A percentile compares a stretch with the other conserved stretches of the same genome.
phyloP scores from a whole-genome alignment of 2,797 vertebrate species.

The Lepilemur ruficaudatus region DNA sequence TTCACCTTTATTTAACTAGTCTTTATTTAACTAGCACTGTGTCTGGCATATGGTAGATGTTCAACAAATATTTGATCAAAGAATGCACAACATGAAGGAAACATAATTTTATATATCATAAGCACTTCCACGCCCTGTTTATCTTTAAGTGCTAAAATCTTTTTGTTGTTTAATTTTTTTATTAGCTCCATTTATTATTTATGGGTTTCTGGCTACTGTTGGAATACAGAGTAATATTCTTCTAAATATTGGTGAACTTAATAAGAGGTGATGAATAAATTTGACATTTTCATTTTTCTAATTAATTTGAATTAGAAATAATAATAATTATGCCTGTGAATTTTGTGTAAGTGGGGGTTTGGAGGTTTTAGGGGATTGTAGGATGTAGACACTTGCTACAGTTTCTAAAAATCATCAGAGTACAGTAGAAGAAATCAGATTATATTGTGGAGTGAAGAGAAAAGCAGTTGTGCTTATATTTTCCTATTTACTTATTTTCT shows the following conservation, averaged over 20 bases:
- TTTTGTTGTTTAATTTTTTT: neutral
- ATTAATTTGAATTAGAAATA: neutral
- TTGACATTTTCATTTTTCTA: conserved; percentile 33
- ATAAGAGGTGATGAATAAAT: conserved; percentile 41
- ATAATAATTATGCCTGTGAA: neutral
- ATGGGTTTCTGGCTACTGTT: neutral
- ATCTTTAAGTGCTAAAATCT: neutral
- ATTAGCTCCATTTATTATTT: neutral
- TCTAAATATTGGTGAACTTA: conserved; percentile 40
- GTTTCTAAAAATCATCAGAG: neutral
- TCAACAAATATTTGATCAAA: neutral
- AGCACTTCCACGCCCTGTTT: neutral
- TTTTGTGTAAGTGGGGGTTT: neutral
- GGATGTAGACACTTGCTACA: neutral
- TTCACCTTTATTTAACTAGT: neutral
- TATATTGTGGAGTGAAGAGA: neutral
- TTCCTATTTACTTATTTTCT: neutral
- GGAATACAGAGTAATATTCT: neutral
- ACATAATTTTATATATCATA: neutral
- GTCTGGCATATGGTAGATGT: neutral
- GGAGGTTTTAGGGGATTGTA: neutral
- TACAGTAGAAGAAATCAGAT: neutral
- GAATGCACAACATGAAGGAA: neutral
- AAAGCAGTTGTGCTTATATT: neutral
- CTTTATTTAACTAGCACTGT: neutral